Evolutionary conservation across 2,888 invertebrate genomes (phyloP).

Genomic region (Euplagia quadripunctaria): DNA sequence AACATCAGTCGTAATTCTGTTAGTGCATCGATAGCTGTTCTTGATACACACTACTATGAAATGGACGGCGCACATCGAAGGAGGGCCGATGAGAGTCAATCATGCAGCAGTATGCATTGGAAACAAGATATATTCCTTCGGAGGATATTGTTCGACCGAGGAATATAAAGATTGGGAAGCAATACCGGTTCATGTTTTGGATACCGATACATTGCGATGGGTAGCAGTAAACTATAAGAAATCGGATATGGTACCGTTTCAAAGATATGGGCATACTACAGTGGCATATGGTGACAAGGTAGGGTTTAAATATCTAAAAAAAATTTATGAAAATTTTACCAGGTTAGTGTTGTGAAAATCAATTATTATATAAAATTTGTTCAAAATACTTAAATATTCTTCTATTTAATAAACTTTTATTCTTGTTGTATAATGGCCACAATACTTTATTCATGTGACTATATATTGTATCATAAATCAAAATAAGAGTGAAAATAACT

Average conservation of each 20-base stretch:
- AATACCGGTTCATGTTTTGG: constrained; percentile 95
- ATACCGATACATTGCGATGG: constrained; percentile 91
- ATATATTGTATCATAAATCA: too few relatives aligned
- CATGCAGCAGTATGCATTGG: constrained; percentile 95
- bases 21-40: constrained; percentile 13
- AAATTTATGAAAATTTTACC: too few relatives aligned
- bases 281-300: constrained; percentile 92
- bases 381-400: too few relatives aligned
- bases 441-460: too few relatives aligned
- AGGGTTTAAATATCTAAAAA: constrained; percentile 21
- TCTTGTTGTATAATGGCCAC: too few relatives aligned
- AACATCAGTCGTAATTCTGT: too few relatives aligned
- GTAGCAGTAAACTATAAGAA: constrained; percentile 82
- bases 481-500: too few relatives aligned
- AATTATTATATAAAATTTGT: too few relatives aligned
- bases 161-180: constrained; percentile 92
- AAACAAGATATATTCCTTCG: constrained; percentile 95
- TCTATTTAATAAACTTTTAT: too few relatives aligned
- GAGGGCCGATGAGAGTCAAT: constrained; percentile 96
- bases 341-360: too few relatives aligned
- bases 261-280: constrained; percentile 97
- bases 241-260: constrained; percentile 90
- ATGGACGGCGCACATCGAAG: constrained; percentile 95
- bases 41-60: constrained; percentile 83
- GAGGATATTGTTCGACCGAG: constrained; percentile 96